Evolutionary conservation across 1,140 invertebrate species (phyloP).

Genomic region (Bombus waltoni): DNA sequence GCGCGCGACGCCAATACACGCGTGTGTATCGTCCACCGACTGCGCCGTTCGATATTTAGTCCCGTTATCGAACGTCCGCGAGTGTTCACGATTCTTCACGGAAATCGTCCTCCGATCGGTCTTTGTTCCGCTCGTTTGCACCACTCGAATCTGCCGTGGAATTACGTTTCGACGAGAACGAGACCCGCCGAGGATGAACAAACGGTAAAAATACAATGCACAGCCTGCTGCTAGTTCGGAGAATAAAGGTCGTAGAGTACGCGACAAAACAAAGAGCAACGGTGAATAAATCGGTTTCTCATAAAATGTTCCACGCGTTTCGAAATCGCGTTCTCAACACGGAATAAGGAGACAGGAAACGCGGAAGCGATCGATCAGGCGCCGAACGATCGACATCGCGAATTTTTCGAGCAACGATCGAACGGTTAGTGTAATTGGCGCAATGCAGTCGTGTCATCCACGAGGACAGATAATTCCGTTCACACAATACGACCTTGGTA

Average conservation of each 20-base stretch:
- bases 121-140: too few species aligned
- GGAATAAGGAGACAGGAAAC: too few species aligned
- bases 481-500: conserved; percentile 78
- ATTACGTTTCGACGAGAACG: neutral
- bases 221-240: too few species aligned
- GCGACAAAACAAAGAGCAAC: neutral
- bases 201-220: too few species aligned
- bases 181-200: too few species aligned
- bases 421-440: conserved; percentile 74
- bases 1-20: conserved; percentile 17
- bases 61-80: conserved; percentile 20
- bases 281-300: too few species aligned
- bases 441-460: conserved; percentile 78
- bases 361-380: neutral
- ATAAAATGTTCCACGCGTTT: too few species aligned
- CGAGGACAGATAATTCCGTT: conserved; percentile 78
- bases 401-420: conserved; percentile 51
- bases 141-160: neutral
- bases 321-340: too few species aligned
- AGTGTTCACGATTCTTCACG: conserved; percentile 7
- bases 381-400: neutral
- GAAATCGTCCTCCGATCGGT: conserved; percentile 7
- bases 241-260: neutral
- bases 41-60: conserved; percentile 32
- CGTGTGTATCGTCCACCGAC: neutral